Conservation (phyloP, 2,113 vertebrate genomes). For the Rhagologus leucostigma region DNA sequence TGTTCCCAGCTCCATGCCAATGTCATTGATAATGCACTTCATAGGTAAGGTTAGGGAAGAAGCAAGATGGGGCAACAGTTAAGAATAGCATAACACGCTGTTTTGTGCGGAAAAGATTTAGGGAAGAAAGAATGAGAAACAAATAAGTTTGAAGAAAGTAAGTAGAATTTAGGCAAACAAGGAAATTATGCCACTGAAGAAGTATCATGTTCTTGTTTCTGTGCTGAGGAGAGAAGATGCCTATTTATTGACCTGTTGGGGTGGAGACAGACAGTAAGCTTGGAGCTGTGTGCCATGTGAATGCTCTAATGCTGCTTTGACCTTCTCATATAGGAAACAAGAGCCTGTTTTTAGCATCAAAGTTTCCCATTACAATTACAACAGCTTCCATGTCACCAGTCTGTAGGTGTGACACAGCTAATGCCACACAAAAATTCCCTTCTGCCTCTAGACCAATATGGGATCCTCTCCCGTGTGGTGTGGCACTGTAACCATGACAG, state of each 20-base stretch:
- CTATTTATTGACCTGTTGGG: background rate
- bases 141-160: background rate
- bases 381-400: background rate
- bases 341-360: background rate
- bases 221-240: background rate
- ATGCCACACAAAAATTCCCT: background rate
- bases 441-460: background rate
- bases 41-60: background rate
- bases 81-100: background rate
- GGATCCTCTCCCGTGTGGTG: background rate
- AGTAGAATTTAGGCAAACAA: background rate
- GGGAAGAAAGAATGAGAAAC: background rate
- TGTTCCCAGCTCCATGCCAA: background rate
- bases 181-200: background rate
- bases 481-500: background rate
- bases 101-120: background rate
- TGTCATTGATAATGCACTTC: background rate
- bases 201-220: background rate
- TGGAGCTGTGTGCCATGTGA: background rate
- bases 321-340: background rate
- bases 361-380: background rate
- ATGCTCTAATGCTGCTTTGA: background rate
- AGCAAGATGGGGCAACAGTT: background rate
- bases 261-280: background rate
- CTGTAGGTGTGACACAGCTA: background rate